phyloP scores from a whole-genome alignment of 2,888 invertebrate species.

The Agriotes lineatus region DNA sequence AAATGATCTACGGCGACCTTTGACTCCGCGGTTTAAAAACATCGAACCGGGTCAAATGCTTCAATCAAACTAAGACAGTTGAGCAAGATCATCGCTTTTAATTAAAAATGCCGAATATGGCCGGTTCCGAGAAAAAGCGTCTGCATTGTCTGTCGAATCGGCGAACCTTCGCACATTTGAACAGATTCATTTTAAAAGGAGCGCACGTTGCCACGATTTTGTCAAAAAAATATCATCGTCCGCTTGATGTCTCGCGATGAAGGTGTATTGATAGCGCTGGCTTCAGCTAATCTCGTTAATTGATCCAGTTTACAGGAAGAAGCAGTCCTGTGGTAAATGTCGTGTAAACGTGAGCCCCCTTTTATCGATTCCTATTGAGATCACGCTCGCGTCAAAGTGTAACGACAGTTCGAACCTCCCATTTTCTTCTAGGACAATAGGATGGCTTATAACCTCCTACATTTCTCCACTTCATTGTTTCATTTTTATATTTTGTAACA shows the following conservation, averaged over 20 bases:
- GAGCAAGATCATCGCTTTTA: conserved; percentile 22
- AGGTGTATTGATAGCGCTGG: too few species aligned
- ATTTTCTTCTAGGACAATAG: conserved; percentile 36
- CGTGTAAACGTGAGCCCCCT: conserved; percentile 4
- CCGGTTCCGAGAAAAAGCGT: not conserved
- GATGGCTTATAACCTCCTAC: conserved; percentile 34
- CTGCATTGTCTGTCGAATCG: conserved; percentile 6
- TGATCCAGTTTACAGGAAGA: too few species aligned
- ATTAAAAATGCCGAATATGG: conserved; percentile 21
- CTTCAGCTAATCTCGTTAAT: too few species aligned
- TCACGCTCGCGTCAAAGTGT: conserved; percentile 22
- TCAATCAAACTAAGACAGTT: conserved; percentile 1
- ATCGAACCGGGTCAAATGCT: not conserved
- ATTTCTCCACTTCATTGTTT: conserved; percentile 37
- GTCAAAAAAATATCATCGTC: too few species aligned
- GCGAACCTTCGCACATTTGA: not conserved
- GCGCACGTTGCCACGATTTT: not conserved
- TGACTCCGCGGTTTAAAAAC: not conserved
- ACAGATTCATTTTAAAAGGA: not conserved
- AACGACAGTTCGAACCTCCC: conserved; percentile 31
- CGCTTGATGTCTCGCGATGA: too few species aligned
- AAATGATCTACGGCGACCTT: conserved; percentile 13
- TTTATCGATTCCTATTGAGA: conserved; percentile 15
- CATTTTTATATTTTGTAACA: conserved; percentile 31
- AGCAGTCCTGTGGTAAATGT: too few species aligned